Percentiles rank a stretch among this genome's conserved stretches.
Conservation (phyloP, 2,888 invertebrate genomes). For the Cantharis lateralis region DNA sequence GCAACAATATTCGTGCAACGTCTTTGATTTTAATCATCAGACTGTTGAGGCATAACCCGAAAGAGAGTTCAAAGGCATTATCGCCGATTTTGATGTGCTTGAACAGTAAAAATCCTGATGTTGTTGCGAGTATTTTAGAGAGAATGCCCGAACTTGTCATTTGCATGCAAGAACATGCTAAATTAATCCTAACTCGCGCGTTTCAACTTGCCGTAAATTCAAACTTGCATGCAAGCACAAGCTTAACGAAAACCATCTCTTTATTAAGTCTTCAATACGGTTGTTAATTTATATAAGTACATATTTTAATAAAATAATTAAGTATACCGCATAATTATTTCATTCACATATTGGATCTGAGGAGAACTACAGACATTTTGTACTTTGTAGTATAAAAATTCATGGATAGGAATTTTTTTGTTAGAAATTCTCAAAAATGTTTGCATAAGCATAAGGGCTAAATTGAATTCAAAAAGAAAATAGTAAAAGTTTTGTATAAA, state of each 20-base stretch:
- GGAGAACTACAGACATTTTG: too few species aligned
- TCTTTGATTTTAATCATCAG: conserved; percentile 75
- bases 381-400: too few species aligned
- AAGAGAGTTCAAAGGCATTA: conserved; percentile 65
- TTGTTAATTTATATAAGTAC: conserved; percentile 60
- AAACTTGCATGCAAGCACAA: conserved; percentile 74
- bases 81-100: conserved; percentile 81
- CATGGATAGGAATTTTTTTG: too few species aligned
- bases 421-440: too few species aligned
- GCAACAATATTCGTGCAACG: conserved; percentile 67
- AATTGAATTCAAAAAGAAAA: background rate
- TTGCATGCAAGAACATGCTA: conserved; percentile 84
- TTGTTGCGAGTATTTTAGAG: conserved; percentile 78
- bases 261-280: conserved; percentile 84
- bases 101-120: conserved; percentile 77
- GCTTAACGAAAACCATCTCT: conserved; percentile 79
- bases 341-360: too few species aligned
- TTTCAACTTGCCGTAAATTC: conserved; percentile 83
- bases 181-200: conserved; percentile 75
- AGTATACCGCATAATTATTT: too few species aligned
- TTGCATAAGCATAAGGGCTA: too few species aligned
- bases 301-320: background rate
- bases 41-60: conserved; percentile 68
- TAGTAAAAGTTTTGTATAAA: background rate
- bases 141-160: conserved; percentile 82